Base-by-base conservation (phyloP, 2,113 vertebrate genomes). In the Tautogolabrus adspersus region DNA sequence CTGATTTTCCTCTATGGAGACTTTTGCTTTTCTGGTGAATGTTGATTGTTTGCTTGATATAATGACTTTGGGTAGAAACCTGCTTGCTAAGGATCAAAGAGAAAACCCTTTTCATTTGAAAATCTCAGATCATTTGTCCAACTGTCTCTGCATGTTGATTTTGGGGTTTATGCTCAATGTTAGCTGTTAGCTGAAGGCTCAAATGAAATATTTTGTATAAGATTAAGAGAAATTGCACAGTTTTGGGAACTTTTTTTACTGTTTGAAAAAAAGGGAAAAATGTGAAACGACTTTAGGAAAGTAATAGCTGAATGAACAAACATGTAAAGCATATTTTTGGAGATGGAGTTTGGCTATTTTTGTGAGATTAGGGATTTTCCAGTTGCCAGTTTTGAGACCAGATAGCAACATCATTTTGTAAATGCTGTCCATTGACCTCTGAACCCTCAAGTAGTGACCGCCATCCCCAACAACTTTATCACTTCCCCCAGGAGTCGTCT, bases 191-290 rank as follows among this genome's bases (percentile, higher is more conserved):
- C 18, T 52, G 82, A 86, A 89, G 88, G 81, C 88, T 62, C n/a
- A 87, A 75, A 82, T 81, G 6, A 87, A 70, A 76, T 91, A 92
- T 91, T 91, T 90, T 91, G 64, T 87, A 89, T 85, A 81, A 54
- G 26, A 79, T 18, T 9, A 42, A 79, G 69, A 79, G 66, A 84
- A 86, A 73, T 86, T 91, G 92, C 90, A 91, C 89, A 84, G 66
- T 83, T 86, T 85, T 46, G 63, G 23, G 64, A 68, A 64, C n/a
- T 70, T 80, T 88, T 46, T 52, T 77, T 63, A 69, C 49, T 72
- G 72, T 79, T 88, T 49, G 9, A 60, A 83, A 82, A 75, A 72
- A 73, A 76, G 6, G 57, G 66, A 75, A 72, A 69, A 70, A 38
- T 9, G 51, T n/a, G 19, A 76, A 58, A 67, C 7, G 44, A 84